Evolutionary conservation across 2,888 invertebrate species (phyloP), one percentile per base, ranked within the genome.

Genomic region (Sinohyriopsis cumingii): DNA sequence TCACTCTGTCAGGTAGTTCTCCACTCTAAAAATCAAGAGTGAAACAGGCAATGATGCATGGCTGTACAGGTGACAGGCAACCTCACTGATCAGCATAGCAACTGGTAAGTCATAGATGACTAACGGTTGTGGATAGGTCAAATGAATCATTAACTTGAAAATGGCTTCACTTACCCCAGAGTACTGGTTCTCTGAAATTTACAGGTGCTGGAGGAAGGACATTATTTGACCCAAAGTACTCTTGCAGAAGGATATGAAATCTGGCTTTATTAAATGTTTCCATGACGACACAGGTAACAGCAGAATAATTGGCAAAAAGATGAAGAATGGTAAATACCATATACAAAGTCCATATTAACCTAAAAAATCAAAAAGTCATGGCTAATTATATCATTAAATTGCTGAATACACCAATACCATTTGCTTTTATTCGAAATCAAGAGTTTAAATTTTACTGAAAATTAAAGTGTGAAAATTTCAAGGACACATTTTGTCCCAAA

Each of bases 281-380:
- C 88, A 98, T 92, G 80, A 94, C 93, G 18, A 98, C 93, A 0
- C 95, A 92, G 77, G 93, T 93, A 0, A 98, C 96, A 2, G 98
- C 97, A 81, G 93, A 92, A 87, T 96, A 96, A 91, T 99, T 99
- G 65, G 95, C 94, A 86, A 93, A 93, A 22, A 99, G 91, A 91
- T 99, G 98, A 22, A 96, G 88, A 55, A 92, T 81, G 56, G 96
- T 94, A 88, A 97, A 93, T 19, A 94, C 55, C 57, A 93, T 81
- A 90, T 96, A 97, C 70, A 96, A 88, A n/a, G 90, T 84, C 92
- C 95, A 93, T 60, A 95, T 93, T 80, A 93, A 91, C 75, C 95
- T 95, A 90, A 82, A 76, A 79, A 66, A 66, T 69, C 62, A 69
- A 12, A 57, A 61, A 7, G 5, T n/a, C 22, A 12, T 59, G 24